These are phyloP conservation scores for Listrodromus nycthemerus DNA, from an alignment of 2,888 invertebrate species.

Conservation along the genomic window DNA sequence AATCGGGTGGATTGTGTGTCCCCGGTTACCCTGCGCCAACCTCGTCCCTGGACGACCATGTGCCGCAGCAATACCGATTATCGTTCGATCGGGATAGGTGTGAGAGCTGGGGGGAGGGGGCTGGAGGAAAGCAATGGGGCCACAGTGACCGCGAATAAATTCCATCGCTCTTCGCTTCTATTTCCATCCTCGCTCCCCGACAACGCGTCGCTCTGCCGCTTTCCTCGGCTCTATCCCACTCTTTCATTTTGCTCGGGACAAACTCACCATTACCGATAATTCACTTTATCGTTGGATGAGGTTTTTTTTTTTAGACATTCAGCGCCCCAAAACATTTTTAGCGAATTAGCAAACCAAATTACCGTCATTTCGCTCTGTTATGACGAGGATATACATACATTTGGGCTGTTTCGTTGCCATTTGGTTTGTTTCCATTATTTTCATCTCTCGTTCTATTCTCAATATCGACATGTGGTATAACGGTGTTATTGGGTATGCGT, in stretches of 20 bases:
- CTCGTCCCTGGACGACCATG: slow-evolving; percentile 19
- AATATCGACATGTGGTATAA: neutral
- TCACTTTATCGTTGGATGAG: slow-evolving; percentile 11
- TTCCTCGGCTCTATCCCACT: neutral
- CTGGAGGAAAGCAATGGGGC: slow-evolving; percentile 21
- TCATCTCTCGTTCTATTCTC: neutral
- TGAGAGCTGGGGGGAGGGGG: neutral
- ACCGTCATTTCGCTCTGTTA: neutral
- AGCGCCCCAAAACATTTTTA: neutral
- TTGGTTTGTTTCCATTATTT: neutral
- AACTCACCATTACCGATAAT: neutral
- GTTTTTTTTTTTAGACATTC: neutral
- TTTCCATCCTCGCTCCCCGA: neutral
- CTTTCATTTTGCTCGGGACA: neutral
- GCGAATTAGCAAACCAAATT: slow-evolving; percentile 10
- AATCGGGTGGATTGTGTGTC: slow-evolving; percentile 50
- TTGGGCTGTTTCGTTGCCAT: neutral
- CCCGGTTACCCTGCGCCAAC: slow-evolving; percentile 23
- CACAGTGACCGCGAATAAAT: slow-evolving; percentile 45
- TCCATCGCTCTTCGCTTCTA: slow-evolving; percentile 35
- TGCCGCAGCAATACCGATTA: slow-evolving; percentile 42
- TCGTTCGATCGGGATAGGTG: slow-evolving; percentile 15
- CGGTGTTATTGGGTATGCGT: neutral
- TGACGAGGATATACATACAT: neutral
- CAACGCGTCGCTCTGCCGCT: slow-evolving; percentile 7